phyloP scores from a whole-genome alignment of 2,888 invertebrate species.

The Elgonia sp. region DNA sequence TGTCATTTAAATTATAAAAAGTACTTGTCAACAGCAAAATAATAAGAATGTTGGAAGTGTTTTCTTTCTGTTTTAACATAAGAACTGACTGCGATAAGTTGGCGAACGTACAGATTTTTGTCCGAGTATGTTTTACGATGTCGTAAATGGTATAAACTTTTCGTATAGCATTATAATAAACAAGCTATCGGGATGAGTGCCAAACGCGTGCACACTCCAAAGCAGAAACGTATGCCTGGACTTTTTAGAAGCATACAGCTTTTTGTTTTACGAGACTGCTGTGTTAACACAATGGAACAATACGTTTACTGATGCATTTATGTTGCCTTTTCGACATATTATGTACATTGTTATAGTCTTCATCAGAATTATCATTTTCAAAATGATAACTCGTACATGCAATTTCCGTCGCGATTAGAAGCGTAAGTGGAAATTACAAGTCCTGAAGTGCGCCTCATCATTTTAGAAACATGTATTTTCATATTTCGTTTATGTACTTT shows the following conservation, averaged over 20 bases:
- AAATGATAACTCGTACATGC: neutral
- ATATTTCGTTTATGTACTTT: neutral
- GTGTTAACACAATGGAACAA: constrained; percentile 71
- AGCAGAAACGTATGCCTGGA: constrained; percentile 65
- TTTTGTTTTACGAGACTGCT: constrained; percentile 67
- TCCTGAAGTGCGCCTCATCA: neutral
- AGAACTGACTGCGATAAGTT: constrained; percentile 57
- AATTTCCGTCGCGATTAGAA: neutral
- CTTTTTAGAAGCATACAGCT: constrained; percentile 64
- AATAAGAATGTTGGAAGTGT: constrained; percentile 37
- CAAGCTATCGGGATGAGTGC: constrained; percentile 75
- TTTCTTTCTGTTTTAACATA: constrained; percentile 52
- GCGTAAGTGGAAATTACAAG: neutral
- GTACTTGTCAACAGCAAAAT: constrained; percentile 33
- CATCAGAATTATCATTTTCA: constrained; percentile 30
- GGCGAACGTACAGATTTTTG: constrained; percentile 66
- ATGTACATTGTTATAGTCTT: constrained; percentile 34
- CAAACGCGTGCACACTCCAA: constrained; percentile 69
- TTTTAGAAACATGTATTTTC: neutral
- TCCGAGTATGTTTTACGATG: constrained; percentile 65
- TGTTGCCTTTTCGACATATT: constrained; percentile 44
- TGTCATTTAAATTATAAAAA: constrained; percentile 48
- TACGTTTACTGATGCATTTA: constrained; percentile 65
- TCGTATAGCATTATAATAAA: constrained; percentile 74
- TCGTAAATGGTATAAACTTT: constrained; percentile 74